Conservation (phyloP, 2,797 vertebrate genomes). For the Podargus strigoides region DNA sequence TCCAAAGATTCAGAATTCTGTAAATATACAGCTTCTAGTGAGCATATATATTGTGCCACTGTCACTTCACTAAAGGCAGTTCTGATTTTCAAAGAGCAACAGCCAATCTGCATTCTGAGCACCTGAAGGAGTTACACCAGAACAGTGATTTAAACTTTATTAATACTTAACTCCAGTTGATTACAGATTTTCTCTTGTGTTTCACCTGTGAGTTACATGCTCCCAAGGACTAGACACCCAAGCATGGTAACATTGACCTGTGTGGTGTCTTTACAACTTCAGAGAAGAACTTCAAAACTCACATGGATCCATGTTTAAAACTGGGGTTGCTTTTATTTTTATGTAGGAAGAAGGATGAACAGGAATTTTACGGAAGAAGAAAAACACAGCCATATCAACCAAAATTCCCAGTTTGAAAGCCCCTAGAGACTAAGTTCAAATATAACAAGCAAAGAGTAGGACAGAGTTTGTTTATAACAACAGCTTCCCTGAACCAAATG, state of each 20-base stretch:
- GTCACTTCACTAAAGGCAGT: background rate
- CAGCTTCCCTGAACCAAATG: background rate
- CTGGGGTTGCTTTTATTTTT: background rate
- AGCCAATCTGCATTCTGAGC: background rate
- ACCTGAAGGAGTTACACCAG: background rate
- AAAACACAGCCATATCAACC: background rate
- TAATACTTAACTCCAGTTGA: background rate
- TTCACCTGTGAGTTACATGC: background rate
- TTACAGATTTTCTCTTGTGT: background rate
- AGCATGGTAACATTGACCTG: background rate
- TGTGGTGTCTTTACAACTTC: background rate
- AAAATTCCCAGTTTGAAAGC: background rate
- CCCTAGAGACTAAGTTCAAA: background rate
- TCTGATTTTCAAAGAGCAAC: background rate
- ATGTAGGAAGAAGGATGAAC: background rate
- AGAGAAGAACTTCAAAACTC: background rate
- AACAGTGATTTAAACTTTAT: background rate
- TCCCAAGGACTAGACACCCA: background rate
- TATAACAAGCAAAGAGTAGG: background rate
- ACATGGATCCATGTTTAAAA: background rate
- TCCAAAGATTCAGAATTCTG: background rate
- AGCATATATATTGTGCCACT: background rate
- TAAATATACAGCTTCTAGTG: background rate
- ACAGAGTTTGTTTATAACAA: background rate
- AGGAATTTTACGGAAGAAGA: background rate